Evolutionary conservation across 2,888 invertebrate species (phyloP), one percentile per base, ranked within the genome.

Genomic region (Falcaria lacertinaria): DNA sequence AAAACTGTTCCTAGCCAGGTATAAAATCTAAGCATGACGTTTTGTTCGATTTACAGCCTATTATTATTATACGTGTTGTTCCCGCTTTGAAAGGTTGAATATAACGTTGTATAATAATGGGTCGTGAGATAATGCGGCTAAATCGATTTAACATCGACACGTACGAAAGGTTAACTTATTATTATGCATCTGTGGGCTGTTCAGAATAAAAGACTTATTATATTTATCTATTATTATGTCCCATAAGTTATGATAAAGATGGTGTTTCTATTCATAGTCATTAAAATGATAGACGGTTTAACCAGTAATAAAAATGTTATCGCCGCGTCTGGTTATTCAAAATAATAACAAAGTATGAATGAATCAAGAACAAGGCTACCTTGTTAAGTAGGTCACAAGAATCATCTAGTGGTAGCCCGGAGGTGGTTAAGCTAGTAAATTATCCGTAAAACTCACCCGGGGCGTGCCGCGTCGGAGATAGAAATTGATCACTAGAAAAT

Each of bases 71-170:
- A 6, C 3, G 22, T 22, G 7, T 6, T 38, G 38, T 16, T 34
- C 17, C 40, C 34, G 33, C 39, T 38, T 41, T 17, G 34, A 28
- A 33, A 28, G 34, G 34, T 32, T 42, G 28, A 28, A 7, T 11
- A 28, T 11, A 28, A 28, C 11, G 7, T 11, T 28, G 28, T 28
- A 28, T n/a, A n/a, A n/a, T 22, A 22, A 22, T 28, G 28, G 28
- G 28, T 49, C 75, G 76, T 76, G 77, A 71, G 71, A 75, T 70
- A 69, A 76, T 64, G 58, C 57, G 50, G 55, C 58, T 64, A 71
- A 78, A 79, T 74, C 74, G 72, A 80, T 82, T 84, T 76, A 82
- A 61, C 57, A 64, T 60, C 68, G 57, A 69, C 69, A 65, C 66
- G 64, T 67, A 60, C 66, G 71, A 74, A 70, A 63, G 60, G 8